Conservation (phyloP, 2,113 vertebrate genomes). For the Dipodomys merriami region DNA sequence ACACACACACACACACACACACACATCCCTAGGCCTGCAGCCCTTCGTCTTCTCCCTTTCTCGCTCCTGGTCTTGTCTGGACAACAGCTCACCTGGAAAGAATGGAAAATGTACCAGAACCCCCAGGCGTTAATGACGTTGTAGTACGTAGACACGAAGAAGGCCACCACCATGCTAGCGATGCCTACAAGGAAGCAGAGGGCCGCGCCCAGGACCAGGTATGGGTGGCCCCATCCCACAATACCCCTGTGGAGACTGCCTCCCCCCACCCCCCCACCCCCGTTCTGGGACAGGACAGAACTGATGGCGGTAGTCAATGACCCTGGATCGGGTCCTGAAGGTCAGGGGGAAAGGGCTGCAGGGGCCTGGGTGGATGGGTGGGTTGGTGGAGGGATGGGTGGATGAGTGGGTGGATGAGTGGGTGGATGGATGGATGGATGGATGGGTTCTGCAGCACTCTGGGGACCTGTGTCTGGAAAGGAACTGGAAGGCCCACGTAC, state of each 20-base stretch:
- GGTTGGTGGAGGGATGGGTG: too few relatives aligned
- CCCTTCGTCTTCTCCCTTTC: not conserved
- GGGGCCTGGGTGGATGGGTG: too few relatives aligned
- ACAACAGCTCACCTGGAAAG: constrained; percentile 91
- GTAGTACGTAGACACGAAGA: constrained; percentile 96
- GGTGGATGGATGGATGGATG: too few relatives aligned
- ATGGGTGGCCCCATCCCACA: constrained; percentile 76
- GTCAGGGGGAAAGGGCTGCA: too few relatives aligned
- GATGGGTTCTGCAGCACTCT: too few relatives aligned
- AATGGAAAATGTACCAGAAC: constrained; percentile 98
- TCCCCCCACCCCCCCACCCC: too few relatives aligned
- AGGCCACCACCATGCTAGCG: constrained; percentile 92
- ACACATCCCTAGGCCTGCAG: not conserved
- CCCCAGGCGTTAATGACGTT: constrained; percentile 96
- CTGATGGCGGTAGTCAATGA: too few relatives aligned
- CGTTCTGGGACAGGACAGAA: too few relatives aligned
- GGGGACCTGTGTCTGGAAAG: not conserved
- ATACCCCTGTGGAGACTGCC: too few relatives aligned
- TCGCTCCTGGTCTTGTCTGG: not conserved
- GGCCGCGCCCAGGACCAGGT: not conserved
- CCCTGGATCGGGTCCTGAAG: too few relatives aligned
- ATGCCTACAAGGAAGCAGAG: constrained; percentile 84
- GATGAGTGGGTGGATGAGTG: too few relatives aligned
- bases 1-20: too few relatives aligned
- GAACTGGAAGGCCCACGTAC: constrained; percentile 82